Conservation (phyloP, 2,113 vertebrate species). For the Aythya baeri region DNA sequence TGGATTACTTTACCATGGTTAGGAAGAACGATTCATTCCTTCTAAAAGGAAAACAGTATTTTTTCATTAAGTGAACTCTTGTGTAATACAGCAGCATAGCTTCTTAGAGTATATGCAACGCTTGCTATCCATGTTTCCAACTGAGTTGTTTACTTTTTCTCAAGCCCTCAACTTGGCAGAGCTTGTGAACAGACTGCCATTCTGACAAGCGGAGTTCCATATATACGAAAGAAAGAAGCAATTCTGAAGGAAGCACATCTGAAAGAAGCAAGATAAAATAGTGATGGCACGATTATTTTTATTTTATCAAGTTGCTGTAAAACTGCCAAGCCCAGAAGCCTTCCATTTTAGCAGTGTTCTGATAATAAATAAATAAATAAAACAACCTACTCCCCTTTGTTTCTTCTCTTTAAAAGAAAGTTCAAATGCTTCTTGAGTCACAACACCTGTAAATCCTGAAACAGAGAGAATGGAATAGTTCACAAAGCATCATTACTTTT, state of each 20-base stretch:
- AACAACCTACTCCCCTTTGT: not conserved
- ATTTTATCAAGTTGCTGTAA: conserved; percentile 61
- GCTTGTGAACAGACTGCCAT: conserved; percentile 48
- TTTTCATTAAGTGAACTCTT: conserved; percentile 54
- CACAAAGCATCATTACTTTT: conserved; percentile 32
- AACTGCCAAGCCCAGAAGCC: conserved; percentile 44
- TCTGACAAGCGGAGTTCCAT: conserved; percentile 25
- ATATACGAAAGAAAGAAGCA: conserved; percentile 51
- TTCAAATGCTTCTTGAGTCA: conserved; percentile 13
- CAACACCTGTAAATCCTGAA: conserved; percentile 3
- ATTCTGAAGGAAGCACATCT: conserved; percentile 60
- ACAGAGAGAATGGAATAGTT: not conserved
- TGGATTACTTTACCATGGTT: not conserved
- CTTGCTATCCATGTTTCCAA: conserved; percentile 32
- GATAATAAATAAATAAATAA: not conserved
- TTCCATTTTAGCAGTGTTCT: not conserved
- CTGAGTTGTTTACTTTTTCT: conserved; percentile 55
- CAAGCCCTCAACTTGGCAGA: conserved; percentile 52
- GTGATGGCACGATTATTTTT: conserved; percentile 59
- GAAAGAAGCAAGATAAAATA: conserved; percentile 61
- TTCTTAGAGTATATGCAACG: not conserved
- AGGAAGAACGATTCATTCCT: not conserved
- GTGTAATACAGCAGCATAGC: conserved; percentile 44
- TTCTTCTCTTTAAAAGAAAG: not conserved
- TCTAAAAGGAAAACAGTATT: conserved; percentile 20